Evolutionary conservation across 2,113 vertebrate genomes (phyloP), one percentile per base, ranked within the genome.

Genomic region (Macquaria australasica): DNA sequence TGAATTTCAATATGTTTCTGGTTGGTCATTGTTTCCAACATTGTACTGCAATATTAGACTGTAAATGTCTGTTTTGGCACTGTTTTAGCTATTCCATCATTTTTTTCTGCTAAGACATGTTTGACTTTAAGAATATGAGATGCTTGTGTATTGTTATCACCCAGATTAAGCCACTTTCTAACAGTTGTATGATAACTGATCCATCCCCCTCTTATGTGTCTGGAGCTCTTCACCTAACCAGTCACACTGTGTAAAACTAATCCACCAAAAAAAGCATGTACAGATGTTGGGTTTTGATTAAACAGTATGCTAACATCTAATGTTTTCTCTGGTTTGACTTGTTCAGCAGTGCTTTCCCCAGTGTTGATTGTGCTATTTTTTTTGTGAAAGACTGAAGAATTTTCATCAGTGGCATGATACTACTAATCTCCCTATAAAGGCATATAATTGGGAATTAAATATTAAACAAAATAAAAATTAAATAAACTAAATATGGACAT

Each of bases 401-500:
- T 14, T 53, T 67, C 20, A 59, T 11, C 15, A 8, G 39, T 12
- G 55, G 41, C 20, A 41, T 2, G 3, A 34, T 6, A 5, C 25
- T 7, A n/a, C 62, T 31, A 6, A 73, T 73, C 28, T 73, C 23
- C n/a, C 37, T 45, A 20, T 68, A 51, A 66, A 76, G 3, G 4
- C n/a, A 14, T 14, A 43, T 68, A 8, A 48, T 34, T 70, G 2
- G 9, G 6, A 77, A 74, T 81, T 51, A 48, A 48, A 48, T 16
- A 48, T 48, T 48, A 48, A 15, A 48, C 45, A 1, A 48, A 1
- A 48, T 16, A 16, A 16, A 48, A 15, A 16, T 16, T 5, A 16
- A 15, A 48, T 48, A 48, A 48, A 79, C 59, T 79, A 83, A 88
- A 82, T 69, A 51, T 69, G 76, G 63, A 73, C 11, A 62, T 59